A percentile compares a stretch with the other conserved stretches of the same genome.
Conservation (phyloP, 2,888 invertebrate species). For the Aelia acuminata region DNA sequence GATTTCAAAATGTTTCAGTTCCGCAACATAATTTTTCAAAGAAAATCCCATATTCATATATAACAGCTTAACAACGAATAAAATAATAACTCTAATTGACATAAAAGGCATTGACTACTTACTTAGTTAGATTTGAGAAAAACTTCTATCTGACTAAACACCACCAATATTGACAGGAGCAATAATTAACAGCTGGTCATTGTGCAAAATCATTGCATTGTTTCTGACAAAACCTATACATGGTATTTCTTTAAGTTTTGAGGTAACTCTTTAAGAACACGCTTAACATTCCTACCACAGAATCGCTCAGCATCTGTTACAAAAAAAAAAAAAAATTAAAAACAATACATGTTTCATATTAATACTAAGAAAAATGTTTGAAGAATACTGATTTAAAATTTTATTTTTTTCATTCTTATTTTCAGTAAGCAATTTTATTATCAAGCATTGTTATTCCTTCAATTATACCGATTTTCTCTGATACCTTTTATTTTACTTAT, state of each 20-base stretch:
- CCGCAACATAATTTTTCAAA: too few relatives aligned
- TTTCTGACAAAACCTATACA: not conserved
- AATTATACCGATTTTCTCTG: too few relatives aligned
- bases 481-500: too few relatives aligned
- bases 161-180: not conserved
- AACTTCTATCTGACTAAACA: not conserved
- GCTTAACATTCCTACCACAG: constrained; percentile 67
- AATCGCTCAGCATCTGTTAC: constrained; percentile 68
- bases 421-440: too few relatives aligned
- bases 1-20: too few relatives aligned
- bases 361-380: not conserved
- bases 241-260: constrained; percentile 62
- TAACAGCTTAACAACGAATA: too few relatives aligned
- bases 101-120: not conserved
- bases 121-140: not conserved
- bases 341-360: not conserved
- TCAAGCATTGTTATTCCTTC: too few relatives aligned
- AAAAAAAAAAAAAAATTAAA: constrained; percentile 52
- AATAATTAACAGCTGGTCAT: not conserved
- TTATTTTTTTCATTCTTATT: too few relatives aligned
- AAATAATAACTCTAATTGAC: not conserved
- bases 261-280: constrained; percentile 65
- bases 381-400: not conserved
- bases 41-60: too few relatives aligned
- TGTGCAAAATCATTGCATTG: not conserved